A percentile compares a stretch with the other conserved stretches of the same genome.
Conservation (phyloP, 2,113 vertebrate species). For the Percopsis transmontana region DNA sequence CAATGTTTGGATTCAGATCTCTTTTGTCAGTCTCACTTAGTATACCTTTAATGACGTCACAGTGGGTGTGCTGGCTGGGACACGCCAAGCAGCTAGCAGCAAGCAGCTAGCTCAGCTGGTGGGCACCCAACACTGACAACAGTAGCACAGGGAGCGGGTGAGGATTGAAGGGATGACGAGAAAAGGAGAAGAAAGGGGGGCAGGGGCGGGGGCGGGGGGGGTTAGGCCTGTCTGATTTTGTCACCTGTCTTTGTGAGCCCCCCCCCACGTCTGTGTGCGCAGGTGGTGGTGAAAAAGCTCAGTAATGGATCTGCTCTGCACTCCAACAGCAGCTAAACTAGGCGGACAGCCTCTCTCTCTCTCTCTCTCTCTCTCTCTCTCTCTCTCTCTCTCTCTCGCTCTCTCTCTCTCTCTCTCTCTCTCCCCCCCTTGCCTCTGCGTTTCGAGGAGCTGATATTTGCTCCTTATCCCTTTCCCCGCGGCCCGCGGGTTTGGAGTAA, state of each 20-base stretch:
- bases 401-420: neutral
- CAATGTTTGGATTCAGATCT: too few species aligned
- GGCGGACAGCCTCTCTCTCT: conserved; percentile 60
- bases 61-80: neutral
- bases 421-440: too few species aligned
- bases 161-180: conserved; percentile 32
- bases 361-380: neutral
- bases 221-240: conserved; percentile 62
- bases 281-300: conserved; percentile 64
- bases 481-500: too few species aligned
- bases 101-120: conserved; percentile 58
- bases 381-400: neutral
- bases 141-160: conserved; percentile 36
- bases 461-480: too few species aligned
- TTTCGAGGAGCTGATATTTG: too few species aligned
- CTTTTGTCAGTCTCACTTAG: too few species aligned
- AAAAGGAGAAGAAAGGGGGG: conserved; percentile 13
- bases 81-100: conserved; percentile 43
- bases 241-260: conserved; percentile 61
- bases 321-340: conserved; percentile 46
- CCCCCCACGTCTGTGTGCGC: conserved; percentile 17
- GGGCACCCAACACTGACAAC: conserved; percentile 35
- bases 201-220: conserved; percentile 46
- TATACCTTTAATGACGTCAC: neutral
- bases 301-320: conserved; percentile 63